A percentile compares a stretch with the other conserved stretches of the same genome.
Evolutionary conservation across 2,797 vertebrate genomes (phyloP).

Genomic region (Sebastes flavidus): DNA sequence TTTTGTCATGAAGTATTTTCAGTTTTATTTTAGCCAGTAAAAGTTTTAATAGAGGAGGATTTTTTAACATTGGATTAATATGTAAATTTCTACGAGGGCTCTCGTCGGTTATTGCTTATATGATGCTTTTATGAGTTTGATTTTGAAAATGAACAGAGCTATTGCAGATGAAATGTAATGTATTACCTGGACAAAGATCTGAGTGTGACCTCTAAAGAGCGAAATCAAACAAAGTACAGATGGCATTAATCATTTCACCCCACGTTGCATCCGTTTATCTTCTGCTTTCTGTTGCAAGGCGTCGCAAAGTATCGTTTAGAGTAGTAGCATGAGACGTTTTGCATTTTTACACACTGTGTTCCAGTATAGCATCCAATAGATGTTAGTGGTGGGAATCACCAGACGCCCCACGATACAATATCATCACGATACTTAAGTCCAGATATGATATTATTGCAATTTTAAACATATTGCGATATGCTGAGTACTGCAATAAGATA

Average conservation of each 20-base stretch:
- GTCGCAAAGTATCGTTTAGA: background rate
- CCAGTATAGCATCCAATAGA: background rate
- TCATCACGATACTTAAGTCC: background rate
- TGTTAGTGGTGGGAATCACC: background rate
- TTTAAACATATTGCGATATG: too few species aligned
- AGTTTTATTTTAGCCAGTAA: constrained; percentile 83
- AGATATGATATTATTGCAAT: background rate
- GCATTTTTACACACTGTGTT: background rate
- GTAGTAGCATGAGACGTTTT: background rate
- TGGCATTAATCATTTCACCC: constrained; percentile 36
- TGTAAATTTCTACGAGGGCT: constrained; percentile 82
- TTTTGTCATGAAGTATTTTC: constrained; percentile 82
- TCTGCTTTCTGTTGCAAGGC: background rate
- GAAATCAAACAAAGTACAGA: constrained; percentile 61
- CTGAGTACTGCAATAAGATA: background rate
- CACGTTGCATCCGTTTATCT: constrained; percentile 21
- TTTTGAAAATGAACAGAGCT: constrained; percentile 83
- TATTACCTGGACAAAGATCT: constrained; percentile 70
- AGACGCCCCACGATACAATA: background rate
- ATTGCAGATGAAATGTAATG: constrained; percentile 74
- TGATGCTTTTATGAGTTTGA: constrained; percentile 86
- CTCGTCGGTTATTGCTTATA: constrained; percentile 79
- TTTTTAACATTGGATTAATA: constrained; percentile 86
- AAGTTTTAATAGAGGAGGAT: constrained; percentile 79
- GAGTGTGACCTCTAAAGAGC: constrained; percentile 60